Base-by-base conservation (phyloP, 2,113 vertebrate species). In the Silurus meridionalis region DNA sequence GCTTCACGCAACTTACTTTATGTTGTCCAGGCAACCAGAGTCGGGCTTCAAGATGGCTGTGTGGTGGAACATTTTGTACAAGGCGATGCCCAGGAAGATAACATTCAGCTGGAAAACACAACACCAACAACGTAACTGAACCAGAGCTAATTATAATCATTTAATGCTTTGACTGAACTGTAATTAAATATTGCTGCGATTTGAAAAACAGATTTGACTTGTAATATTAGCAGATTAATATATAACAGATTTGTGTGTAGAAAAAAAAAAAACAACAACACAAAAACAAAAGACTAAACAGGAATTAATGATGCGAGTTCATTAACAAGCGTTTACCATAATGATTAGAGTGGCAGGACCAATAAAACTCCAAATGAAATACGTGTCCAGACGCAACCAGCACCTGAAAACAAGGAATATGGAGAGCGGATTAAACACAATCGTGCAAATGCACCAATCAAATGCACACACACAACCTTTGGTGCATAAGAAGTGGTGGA, bases 331-430 rank as follows among this genome's bases (percentile, higher is more conserved):
- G 17, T 57, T 98, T 96, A 99, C 98, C 98, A 99, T 99, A 95
- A 99, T 99, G 95, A 99, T 99, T 95, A 99, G 96, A 93, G 97
- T 99, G 88, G 98, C 98, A 0, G 98, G 98, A 94, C 98, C 98
- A 95, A 99, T 99, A 96, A 99, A 99, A 94, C 98, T 99, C 98
- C 98, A 99, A 93, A 99, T 99, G 95, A 99, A 99, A 94, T 99
- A 99, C 86, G 98, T 99, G 95, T 99, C 98, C 94, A 98, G 96
- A 89, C 98, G 96, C 78, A 99, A 96, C 98, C 98, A 99, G 95
- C 98, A 99, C 93, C 98, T 99, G 96, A 92, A 83, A 53, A 93
- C 92, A 91, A 95, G 91, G 94, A 90, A 94, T 46, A 81, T 90
- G 91, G 91, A 94, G 71, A 93, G 82, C 80, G 63, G 9, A 10